phyloP scores from a whole-genome alignment of 53 echinoderm and acorn worm species.

The Echinometra lucunter region DNA sequence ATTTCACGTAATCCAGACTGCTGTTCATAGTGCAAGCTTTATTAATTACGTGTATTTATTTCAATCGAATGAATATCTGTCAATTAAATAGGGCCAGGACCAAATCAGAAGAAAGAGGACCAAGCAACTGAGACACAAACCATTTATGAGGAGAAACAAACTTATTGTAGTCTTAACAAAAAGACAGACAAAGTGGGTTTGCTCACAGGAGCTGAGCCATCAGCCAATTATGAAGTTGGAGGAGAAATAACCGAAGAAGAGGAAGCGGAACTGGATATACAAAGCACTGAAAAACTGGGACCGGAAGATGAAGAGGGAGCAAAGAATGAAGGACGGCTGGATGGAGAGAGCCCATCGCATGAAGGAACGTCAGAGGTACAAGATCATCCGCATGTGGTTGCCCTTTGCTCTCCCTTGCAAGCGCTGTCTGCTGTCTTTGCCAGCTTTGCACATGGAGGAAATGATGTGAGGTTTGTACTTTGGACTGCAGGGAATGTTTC shows the following conservation, averaged over 20 bases:
- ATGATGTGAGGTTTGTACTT: conserved; percentile 83
- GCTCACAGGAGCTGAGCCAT: conserved; percentile 5
- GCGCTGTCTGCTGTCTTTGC: conserved; percentile 81
- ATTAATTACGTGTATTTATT: background rate
- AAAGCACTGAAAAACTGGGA: background rate
- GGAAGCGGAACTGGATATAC: background rate
- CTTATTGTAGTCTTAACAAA: background rate
- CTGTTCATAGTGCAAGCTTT: too few species aligned
- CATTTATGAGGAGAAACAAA: background rate
- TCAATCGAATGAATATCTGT: background rate
- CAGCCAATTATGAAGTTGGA: background rate
- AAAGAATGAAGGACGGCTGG: background rate
- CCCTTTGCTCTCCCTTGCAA: conserved; percentile 78
- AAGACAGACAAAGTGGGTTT: conserved; percentile 15
- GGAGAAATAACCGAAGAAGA: background rate
- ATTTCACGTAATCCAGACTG: too few species aligned
- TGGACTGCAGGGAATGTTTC: too few species aligned
- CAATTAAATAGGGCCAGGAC: background rate
- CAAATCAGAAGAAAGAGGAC: background rate
- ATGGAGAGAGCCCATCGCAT: background rate
- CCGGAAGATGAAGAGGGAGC: background rate
- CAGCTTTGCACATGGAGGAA: conserved; percentile 89
- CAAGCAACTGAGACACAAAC: background rate
- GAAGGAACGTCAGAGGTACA: background rate
- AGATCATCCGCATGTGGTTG: conserved; percentile 74